Conservation (phyloP, 2,113 vertebrate genomes). For the Cheirogaleus medius region DNA sequence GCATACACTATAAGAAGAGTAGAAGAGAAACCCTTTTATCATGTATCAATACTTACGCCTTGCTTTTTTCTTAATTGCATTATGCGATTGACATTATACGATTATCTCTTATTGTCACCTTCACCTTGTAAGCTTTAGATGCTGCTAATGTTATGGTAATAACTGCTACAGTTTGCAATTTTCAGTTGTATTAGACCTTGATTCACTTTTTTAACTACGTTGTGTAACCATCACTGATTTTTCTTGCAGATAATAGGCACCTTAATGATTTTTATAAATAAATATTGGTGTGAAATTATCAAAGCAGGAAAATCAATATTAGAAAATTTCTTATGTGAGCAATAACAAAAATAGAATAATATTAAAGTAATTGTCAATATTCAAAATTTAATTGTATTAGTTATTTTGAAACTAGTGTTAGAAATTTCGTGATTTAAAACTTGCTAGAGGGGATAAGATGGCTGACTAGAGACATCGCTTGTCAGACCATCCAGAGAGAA, state of each 20-base stretch:
- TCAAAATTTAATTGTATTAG: conserved; percentile 28
- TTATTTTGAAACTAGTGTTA: conserved; percentile 31
- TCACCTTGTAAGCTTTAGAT: conserved; percentile 42
- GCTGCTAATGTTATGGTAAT: conserved; percentile 62
- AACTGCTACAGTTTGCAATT: conserved; percentile 58
- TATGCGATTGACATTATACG: conserved; percentile 12
- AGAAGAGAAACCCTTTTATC: neutral
- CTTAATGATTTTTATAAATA: conserved; percentile 63
- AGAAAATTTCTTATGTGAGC: conserved; percentile 20
- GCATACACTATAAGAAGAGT: neutral
- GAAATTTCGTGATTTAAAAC: conserved; percentile 14
- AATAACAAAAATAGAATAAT: neutral
- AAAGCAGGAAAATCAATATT: conserved; percentile 56
- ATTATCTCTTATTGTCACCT: conserved; percentile 62
- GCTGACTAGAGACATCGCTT: too few relatives aligned
- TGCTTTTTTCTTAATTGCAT: conserved; percentile 20
- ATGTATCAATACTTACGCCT: neutral
- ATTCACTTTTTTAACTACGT: conserved; percentile 54
- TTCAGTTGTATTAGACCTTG: conserved; percentile 52
- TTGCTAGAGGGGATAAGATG: neutral
- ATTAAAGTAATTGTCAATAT: conserved; percentile 29
- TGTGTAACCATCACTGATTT: conserved; percentile 56
- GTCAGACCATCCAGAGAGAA: too few relatives aligned
- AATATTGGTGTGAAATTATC: conserved; percentile 59
- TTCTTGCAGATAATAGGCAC: conserved; percentile 59